phyloP scores from a whole-genome alignment of 1,140 invertebrate genomes.

The Pseudomyrmex concolor region DNA sequence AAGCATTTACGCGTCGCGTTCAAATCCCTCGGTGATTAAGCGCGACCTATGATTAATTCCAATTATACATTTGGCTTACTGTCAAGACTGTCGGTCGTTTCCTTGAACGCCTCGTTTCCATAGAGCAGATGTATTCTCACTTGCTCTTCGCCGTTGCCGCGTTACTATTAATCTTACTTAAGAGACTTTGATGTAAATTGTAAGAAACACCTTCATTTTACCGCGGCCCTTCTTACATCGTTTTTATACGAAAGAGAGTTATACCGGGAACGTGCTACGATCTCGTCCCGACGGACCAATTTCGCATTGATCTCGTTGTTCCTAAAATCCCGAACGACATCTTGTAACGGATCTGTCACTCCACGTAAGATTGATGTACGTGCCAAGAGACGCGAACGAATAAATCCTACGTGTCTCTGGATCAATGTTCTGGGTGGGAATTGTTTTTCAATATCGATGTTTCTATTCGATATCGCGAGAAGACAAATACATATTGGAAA shows the following conservation, averaged over 20 bases:
- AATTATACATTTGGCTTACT: conserved; percentile 31
- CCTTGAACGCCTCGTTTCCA: conserved; percentile 3
- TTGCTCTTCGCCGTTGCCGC: conserved; percentile 19
- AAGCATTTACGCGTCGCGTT: conserved; percentile 45
- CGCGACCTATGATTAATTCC: conserved; percentile 46
- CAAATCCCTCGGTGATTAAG: conserved; percentile 50
- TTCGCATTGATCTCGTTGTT: conserved; percentile 3
- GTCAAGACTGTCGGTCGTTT: background rate
- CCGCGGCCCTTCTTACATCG: background rate
- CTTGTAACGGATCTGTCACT: conserved; percentile 30
- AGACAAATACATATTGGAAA: conserved; percentile 13
- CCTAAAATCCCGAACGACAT: conserved; percentile 34
- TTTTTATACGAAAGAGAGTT: conserved; percentile 48
- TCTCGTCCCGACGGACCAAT: conserved; percentile 14
- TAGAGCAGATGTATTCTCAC: conserved; percentile 2
- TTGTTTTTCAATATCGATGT: conserved; percentile 40
- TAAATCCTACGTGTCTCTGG: conserved; percentile 45
- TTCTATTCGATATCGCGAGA: background rate
- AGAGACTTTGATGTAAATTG: conserved; percentile 67
- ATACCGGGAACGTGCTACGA: background rate
- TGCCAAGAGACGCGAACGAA: conserved; percentile 13
- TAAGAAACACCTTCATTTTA: conserved; percentile 63
- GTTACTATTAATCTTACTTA: conserved; percentile 70
- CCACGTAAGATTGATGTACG: conserved; percentile 51
- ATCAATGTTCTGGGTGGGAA: conserved; percentile 26